These are phyloP conservation scores for Drosophila nigricruria DNA, from an alignment of 2,888 invertebrate species.

Conservation along the genomic window DNA sequence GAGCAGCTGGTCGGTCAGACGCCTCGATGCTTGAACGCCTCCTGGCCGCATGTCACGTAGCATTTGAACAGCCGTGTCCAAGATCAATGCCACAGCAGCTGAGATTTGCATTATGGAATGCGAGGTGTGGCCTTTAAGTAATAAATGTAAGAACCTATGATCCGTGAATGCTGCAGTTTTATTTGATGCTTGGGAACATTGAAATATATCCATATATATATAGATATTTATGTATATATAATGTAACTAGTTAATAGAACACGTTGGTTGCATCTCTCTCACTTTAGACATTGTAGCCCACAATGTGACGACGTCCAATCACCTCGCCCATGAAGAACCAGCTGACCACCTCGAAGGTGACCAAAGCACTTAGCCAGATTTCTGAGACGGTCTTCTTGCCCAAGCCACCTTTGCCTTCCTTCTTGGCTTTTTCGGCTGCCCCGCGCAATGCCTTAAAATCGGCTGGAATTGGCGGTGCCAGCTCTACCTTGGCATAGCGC, in stretches of 20 bases:
- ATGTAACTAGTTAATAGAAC: not conserved
- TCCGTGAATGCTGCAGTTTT: constrained; percentile 40
- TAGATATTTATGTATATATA: not conserved
- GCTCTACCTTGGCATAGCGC: constrained; percentile 69
- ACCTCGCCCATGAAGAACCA: constrained; percentile 74
- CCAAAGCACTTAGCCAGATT: constrained; percentile 62
- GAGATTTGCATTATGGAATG: constrained; percentile 64
- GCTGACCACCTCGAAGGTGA: constrained; percentile 63
- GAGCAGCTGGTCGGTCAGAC: constrained; percentile 34
- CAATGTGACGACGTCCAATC: constrained; percentile 68
- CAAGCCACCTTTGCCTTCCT: constrained; percentile 33
- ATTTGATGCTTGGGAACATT: constrained; percentile 18
- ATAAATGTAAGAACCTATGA: constrained; percentile 44
- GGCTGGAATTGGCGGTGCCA: constrained; percentile 59
- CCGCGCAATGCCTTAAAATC: constrained; percentile 51
- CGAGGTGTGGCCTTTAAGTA: constrained; percentile 40
- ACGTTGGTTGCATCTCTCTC: not conserved
- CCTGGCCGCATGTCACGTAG: constrained; percentile 44
- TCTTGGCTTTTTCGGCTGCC: constrained; percentile 42
- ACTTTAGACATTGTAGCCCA: constrained; percentile 68
- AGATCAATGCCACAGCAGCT: constrained; percentile 72
- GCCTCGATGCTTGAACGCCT: constrained; percentile 66
- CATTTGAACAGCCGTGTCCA: constrained; percentile 59
- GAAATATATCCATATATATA: constrained; percentile 6
- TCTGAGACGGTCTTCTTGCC: constrained; percentile 47